Evolutionary conservation across 2,113 vertebrate genomes (phyloP).

Genomic region (Tapirus terrestris): DNA sequence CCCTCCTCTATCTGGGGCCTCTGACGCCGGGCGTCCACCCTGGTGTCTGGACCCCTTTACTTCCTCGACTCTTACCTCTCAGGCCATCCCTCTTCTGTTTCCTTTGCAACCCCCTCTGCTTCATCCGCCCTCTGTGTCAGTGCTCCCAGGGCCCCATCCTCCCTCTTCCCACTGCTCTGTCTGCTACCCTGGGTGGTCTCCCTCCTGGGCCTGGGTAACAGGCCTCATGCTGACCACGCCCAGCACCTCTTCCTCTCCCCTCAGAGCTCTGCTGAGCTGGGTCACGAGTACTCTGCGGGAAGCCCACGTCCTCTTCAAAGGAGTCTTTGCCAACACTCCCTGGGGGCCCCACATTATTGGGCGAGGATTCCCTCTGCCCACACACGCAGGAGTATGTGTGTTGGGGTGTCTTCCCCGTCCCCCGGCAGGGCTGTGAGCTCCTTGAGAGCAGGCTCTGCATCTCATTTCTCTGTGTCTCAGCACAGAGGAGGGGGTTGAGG

Average conservation of each 20-base stretch:
- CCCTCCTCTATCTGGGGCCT: background rate
- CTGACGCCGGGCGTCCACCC: background rate
- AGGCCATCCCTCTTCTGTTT: background rate
- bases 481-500: too few species aligned
- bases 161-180: background rate
- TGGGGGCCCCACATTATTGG: too few species aligned
- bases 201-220: background rate
- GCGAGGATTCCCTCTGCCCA: background rate
- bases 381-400: too few species aligned
- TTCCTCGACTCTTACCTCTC: background rate
- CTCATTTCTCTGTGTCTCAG: background rate
- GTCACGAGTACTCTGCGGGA: background rate
- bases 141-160: too few species aligned
- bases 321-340: background rate
- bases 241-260: rapidly evolving
- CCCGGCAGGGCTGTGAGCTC: background rate
- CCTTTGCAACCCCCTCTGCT: background rate
- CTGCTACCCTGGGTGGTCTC: background rate
- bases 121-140: rapidly evolving
- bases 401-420: background rate
- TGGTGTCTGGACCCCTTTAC: background rate
- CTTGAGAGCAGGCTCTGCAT: too few species aligned
- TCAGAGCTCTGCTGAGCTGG: background rate
- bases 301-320: background rate
- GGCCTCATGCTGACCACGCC: rapidly evolving